Percentiles rank a stretch among this genome's conserved stretches.
phyloP scores from a whole-genome alignment of 2,113 vertebrate species.

The Telmatochromis brachygnathus region DNA sequence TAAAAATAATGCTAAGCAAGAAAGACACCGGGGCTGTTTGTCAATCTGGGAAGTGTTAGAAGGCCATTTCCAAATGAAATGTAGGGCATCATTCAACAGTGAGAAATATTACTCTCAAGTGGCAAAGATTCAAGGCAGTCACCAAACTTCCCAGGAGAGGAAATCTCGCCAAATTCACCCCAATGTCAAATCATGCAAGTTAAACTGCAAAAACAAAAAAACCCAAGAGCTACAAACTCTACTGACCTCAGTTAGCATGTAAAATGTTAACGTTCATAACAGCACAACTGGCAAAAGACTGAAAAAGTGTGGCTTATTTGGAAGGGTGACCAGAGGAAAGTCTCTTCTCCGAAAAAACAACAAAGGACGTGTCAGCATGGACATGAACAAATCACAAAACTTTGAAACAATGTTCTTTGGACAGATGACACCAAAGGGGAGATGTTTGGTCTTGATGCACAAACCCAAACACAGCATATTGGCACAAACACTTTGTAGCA shows the following conservation, averaged over 20 bases:
- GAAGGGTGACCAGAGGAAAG: neutral
- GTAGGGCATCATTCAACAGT: neutral
- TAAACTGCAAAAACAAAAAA: neutral
- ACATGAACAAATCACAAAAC: neutral
- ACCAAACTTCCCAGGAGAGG: neutral
- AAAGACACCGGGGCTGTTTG: rapidly evolving
- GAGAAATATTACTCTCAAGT: neutral
- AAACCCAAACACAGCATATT: neutral
- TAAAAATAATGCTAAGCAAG: neutral
- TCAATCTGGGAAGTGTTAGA: neutral
- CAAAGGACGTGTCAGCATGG: neutral
- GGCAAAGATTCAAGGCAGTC: neutral
- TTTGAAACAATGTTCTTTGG: neutral
- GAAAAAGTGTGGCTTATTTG: neutral
- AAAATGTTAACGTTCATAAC: neutral
- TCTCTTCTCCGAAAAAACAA: neutral
- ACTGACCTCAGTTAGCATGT: neutral
- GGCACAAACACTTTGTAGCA: neutral
- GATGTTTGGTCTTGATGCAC: neutral
- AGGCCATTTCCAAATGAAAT: neutral
- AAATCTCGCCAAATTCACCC: neutral
- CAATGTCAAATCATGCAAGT: neutral
- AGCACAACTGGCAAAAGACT: neutral
- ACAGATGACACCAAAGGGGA: rapidly evolving
- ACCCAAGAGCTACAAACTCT: neutral